A percentile compares a stretch with the other conserved stretches of the same genome.
Conservation (phyloP, 2,113 vertebrate species). For the Castor canadensis region DNA sequence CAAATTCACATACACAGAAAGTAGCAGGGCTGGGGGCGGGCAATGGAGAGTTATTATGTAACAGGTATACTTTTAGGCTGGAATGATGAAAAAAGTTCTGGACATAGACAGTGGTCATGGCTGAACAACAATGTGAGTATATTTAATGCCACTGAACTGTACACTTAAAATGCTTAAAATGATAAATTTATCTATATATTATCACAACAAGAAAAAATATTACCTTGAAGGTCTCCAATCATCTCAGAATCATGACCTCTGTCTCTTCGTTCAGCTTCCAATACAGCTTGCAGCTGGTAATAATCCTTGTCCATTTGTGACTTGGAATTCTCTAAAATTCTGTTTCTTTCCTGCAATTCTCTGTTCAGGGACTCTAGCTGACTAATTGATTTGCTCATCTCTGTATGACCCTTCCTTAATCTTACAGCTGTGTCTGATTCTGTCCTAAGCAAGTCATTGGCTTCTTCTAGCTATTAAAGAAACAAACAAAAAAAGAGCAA, state of each 20-base stretch:
- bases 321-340: slow-evolving; percentile 87
- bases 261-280: slow-evolving; percentile 95
- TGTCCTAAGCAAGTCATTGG: slow-evolving; percentile 94
- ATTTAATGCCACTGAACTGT: not conserved
- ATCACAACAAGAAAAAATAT: slow-evolving; percentile 54
- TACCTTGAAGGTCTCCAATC: slow-evolving; percentile 97
- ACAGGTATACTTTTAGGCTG: not conserved
- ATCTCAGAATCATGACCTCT: slow-evolving; percentile 96
- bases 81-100: not conserved
- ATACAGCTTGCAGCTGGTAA: slow-evolving; percentile 92
- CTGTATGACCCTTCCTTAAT: slow-evolving; percentile 94
- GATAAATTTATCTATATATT: not conserved
- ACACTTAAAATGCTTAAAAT: not conserved
- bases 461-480: slow-evolving; percentile 92
- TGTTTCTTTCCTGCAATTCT: slow-evolving; percentile 95
- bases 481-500: slow-evolving; percentile 13
- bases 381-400: slow-evolving; percentile 93
- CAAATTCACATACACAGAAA: not conserved
- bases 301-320: slow-evolving; percentile 95
- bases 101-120: not conserved
- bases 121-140: not conserved
- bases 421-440: slow-evolving; percentile 97
- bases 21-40: not conserved
- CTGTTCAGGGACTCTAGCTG: slow-evolving; percentile 94
- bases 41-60: not conserved